These are phyloP conservation scores for Nannobrachium achirus DNA, from an alignment of 2,113 vertebrate genomes.

Conservation along the genomic window DNA sequence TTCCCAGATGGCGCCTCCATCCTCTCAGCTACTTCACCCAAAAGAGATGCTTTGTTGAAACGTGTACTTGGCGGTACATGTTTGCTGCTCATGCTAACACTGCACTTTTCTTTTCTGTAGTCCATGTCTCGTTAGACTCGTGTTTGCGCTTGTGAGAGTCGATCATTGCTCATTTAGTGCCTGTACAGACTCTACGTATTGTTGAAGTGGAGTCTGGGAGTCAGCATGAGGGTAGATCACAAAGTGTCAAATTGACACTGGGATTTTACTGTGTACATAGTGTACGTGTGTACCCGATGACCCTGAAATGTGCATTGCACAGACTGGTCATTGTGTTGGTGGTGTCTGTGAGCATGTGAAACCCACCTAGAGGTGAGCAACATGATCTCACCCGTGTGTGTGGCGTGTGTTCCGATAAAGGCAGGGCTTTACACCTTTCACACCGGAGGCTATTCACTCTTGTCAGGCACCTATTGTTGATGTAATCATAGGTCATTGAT, in stretches of 20 bases:
- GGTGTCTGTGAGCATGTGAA: neutral
- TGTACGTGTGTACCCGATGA: too few relatives aligned
- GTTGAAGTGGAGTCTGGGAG: slow-evolving; percentile 13
- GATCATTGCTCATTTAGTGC: neutral
- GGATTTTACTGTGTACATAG: neutral
- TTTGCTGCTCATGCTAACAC: slow-evolving; percentile 39
- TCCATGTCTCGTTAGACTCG: slow-evolving; percentile 32
- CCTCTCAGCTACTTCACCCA: slow-evolving; percentile 10
- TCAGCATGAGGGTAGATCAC: neutral
- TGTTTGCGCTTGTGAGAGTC: slow-evolving; percentile 15
- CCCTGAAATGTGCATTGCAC: neutral
- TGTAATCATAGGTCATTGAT: neutral
- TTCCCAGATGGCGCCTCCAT: too few relatives aligned
- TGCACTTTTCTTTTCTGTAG: slow-evolving; percentile 51
- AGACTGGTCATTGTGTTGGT: too few relatives aligned
- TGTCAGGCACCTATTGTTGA: slow-evolving; percentile 17
- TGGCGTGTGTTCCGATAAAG: slow-evolving; percentile 19
- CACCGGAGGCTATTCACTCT: slow-evolving; percentile 4
- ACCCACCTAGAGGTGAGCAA: slow-evolving; percentile 7
- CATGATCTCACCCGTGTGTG: slow-evolving; percentile 11
- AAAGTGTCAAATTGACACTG: neutral
- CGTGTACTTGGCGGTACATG: slow-evolving; percentile 37
- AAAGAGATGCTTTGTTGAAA: slow-evolving; percentile 24
- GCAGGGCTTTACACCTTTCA: slow-evolving; percentile 26
- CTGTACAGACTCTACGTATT: slow-evolving; percentile 7